Percentiles rank a stretch among this genome's conserved stretches.
Conservation (phyloP, 2,797 vertebrate species). For the Echiichthys vipera region DNA sequence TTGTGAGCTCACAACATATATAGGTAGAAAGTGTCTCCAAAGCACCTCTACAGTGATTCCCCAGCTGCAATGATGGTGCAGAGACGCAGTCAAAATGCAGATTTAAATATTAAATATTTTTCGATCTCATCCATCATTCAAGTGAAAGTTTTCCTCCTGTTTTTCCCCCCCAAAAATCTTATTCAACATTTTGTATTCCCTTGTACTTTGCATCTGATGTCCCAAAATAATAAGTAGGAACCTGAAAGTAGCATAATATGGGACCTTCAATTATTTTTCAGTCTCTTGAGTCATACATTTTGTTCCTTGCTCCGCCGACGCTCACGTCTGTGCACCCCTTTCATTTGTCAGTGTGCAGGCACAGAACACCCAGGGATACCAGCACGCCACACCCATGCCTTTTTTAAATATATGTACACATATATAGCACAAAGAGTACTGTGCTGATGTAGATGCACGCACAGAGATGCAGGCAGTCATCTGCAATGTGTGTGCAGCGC, state of each 20-base stretch:
- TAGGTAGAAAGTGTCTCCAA: too few relatives aligned
- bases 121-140: neutral
- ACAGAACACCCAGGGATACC: constrained; percentile 25
- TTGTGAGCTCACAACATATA: too few relatives aligned
- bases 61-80: too few relatives aligned
- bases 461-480: constrained; percentile 49
- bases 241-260: too few relatives aligned
- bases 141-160: neutral
- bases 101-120: neutral
- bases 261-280: too few relatives aligned
- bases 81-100: too few relatives aligned
- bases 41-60: too few relatives aligned
- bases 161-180: too few relatives aligned
- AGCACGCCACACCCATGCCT: constrained; percentile 11
- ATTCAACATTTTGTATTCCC: constrained; percentile 7
- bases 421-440: constrained; percentile 23
- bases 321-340: constrained; percentile 16
- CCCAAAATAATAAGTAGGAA: too few relatives aligned
- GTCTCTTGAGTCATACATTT: too few relatives aligned
- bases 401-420: constrained; percentile 35
- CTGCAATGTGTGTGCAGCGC: constrained; percentile 41
- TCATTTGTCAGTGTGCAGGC: constrained; percentile 26
- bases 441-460: constrained; percentile 42
- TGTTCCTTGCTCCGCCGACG: too few relatives aligned
- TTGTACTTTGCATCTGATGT: too few relatives aligned